Evolutionary conservation across 2,113 vertebrate genomes (phyloP).

Genomic region (Labeo catla): DNA sequence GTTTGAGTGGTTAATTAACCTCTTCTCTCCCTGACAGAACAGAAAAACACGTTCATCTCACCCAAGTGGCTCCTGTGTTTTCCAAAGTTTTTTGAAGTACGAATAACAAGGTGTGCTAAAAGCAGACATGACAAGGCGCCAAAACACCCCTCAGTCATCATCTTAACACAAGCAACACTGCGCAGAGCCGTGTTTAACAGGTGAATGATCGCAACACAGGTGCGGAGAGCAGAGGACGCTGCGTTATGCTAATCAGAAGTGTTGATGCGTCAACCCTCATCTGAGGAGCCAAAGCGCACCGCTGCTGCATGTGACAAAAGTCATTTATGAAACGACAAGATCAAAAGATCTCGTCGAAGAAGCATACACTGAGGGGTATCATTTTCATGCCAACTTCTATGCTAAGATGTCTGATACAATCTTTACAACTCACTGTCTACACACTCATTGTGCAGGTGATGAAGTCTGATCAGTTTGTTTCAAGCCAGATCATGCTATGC

Average conservation of each 20-base stretch:
- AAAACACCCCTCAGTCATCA: conserved; percentile 34
- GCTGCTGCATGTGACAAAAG: neutral
- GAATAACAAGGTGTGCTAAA: conserved; percentile 22
- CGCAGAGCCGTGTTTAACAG: conserved; percentile 35
- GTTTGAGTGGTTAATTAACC: neutral
- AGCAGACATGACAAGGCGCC: conserved; percentile 44
- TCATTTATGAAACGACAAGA: neutral
- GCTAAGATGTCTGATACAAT: neutral
- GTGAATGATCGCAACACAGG: conserved; percentile 45
- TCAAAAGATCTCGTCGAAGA: neutral
- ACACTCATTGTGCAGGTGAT: neutral
- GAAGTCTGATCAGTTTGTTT: neutral
- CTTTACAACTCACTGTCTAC: neutral
- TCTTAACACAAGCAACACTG: conserved; percentile 5
- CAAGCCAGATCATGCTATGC: neutral
- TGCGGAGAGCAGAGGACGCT: conserved; percentile 36
- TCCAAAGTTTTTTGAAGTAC: neutral
- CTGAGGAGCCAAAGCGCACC: neutral
- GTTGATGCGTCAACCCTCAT: conserved; percentile 47
- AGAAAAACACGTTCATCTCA: neutral
- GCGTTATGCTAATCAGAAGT: conserved; percentile 39
- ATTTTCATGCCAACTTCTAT: neutral
- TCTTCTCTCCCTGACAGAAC: conserved; percentile 12
- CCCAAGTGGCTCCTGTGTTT: neutral
- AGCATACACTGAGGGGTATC: neutral